Evolutionary conservation across 1,140 invertebrate species (phyloP), one percentile per base, ranked within the genome.

Genomic region (Choristoneura fumiferana): DNA sequence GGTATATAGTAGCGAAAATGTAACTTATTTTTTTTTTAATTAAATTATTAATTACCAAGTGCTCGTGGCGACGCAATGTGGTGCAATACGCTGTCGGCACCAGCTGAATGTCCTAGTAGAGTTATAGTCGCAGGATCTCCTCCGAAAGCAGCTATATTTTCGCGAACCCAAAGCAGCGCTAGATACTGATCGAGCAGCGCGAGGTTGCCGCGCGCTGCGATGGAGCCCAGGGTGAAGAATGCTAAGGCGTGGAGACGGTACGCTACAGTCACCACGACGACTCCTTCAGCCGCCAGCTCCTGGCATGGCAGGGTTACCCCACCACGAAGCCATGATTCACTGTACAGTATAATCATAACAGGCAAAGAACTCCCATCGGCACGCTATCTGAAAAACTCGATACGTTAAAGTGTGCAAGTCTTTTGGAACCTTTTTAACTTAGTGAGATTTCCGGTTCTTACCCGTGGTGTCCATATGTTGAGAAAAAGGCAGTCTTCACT

Each of bases 181-280:
- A 94, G 74, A 59, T 93, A 92, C 61, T 95, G 94, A 78, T 96
- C 95, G 54, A 94, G 82, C 8, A 95, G 71, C 1, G 94, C 94
- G 17, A 94, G 90, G 74, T 95, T 95, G 0, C 95, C 95, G 10
- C 87, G 82, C 54, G 90, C 91, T 58, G 62, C 60, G 6, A 76
- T 56, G 9, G 87, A 92, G 73, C 75, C 91, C 8, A 95, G 84
- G 63, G 92, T 93, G 37, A 96, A 91, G 84, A 96, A 96, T 4
- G 94, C 92, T 56, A 94, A 91, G 15, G 94, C 86, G 70, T 93
- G 92, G 35, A 92, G 84, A 5, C 94, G 89, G 75, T 93, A 94
- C 60, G 91, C 91, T 10, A 93, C 89, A 6, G 91, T 92, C 4
- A 94, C 92, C 3, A 94, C 92, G 2, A 94, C 89, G 0, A 94